Percentiles rank a stretch among this genome's conserved stretches.
These are phyloP conservation scores for Pholis gunnellus DNA, from an alignment of 2,113 vertebrate genomes.

Conservation along the genomic window DNA sequence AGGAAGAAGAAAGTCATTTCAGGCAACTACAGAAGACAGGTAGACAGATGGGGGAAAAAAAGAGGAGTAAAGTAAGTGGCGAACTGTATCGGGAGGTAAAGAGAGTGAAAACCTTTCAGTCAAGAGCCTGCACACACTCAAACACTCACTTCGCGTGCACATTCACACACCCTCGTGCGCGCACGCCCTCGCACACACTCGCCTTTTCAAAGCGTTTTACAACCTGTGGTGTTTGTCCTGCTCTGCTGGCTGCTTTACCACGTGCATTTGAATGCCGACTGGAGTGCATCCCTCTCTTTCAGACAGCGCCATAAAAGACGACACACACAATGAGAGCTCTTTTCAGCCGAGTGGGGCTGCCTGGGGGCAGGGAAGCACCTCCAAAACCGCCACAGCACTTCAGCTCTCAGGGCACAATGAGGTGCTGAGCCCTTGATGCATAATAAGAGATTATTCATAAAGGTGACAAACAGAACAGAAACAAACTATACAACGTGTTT, in stretches of 20 bases:
- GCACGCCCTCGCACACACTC: conserved; percentile 41
- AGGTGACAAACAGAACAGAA: conserved; percentile 76
- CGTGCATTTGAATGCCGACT: conserved; percentile 81
- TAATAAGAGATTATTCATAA: conserved; percentile 77
- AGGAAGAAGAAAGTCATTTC: conserved; percentile 64
- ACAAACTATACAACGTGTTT: conserved; percentile 66
- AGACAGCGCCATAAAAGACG: conserved; percentile 80
- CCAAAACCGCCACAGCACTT: conserved; percentile 72
- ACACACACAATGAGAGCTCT: conserved; percentile 80
- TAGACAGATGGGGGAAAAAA: conserved; percentile 35
- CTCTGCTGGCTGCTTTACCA: conserved; percentile 78
- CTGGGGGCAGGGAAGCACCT: conserved; percentile 74
- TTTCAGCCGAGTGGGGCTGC: conserved; percentile 75
- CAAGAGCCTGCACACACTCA: conserved; percentile 42
- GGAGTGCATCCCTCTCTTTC: conserved; percentile 80
- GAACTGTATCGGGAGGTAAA: conserved; percentile 60
- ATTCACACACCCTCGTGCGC: conserved; percentile 50
- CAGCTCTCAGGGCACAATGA: conserved; percentile 74
- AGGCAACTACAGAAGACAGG: conserved; percentile 65
- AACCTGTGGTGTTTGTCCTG: conserved; percentile 83
- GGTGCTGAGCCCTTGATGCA: conserved; percentile 70
- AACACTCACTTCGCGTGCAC: conserved; percentile 28
- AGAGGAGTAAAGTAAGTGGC: conserved; percentile 51
- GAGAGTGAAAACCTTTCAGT: conserved; percentile 72
- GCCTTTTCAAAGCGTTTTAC: conserved; percentile 74